phyloP scores from a whole-genome alignment of 2,113 vertebrate species.

The Riparia riparia region DNA sequence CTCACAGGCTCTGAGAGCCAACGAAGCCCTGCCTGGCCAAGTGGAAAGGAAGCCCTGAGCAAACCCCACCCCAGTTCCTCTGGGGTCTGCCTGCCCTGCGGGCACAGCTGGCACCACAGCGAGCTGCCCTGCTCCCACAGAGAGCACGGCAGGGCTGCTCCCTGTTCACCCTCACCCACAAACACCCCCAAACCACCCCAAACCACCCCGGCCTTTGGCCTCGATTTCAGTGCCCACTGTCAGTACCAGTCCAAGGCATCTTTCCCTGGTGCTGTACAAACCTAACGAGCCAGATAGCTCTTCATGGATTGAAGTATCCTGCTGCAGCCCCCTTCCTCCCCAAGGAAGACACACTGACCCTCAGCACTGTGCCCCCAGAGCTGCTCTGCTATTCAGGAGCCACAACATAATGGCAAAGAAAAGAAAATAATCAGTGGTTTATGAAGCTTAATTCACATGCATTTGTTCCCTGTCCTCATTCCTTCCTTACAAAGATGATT shows the following conservation, averaged over 20 bases:
- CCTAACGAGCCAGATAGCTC: accelerated
- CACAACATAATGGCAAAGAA: background rate
- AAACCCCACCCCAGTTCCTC: background rate
- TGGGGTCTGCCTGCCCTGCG: background rate
- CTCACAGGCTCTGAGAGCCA: background rate
- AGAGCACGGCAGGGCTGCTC: background rate
- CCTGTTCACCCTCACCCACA: background rate
- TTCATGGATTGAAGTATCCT: background rate
- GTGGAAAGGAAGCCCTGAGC: background rate
- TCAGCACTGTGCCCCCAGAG: background rate
- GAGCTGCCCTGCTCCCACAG: background rate
- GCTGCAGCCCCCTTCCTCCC: background rate
- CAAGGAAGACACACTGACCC: background rate
- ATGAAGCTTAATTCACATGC: background rate
- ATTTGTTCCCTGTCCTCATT: background rate
- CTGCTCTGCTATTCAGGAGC: background rate
- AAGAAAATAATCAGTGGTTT: background rate
- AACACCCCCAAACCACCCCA: background rate
- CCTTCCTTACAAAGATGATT: background rate
- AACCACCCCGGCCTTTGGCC: background rate
- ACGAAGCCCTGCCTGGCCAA: background rate
- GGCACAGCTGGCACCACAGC: background rate
- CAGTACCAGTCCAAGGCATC: accelerated
- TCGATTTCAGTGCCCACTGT: accelerated
- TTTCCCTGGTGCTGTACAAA: background rate